phyloP scores from a whole-genome alignment of 1,140 invertebrate genomes.

The Sogatella furcifera region DNA sequence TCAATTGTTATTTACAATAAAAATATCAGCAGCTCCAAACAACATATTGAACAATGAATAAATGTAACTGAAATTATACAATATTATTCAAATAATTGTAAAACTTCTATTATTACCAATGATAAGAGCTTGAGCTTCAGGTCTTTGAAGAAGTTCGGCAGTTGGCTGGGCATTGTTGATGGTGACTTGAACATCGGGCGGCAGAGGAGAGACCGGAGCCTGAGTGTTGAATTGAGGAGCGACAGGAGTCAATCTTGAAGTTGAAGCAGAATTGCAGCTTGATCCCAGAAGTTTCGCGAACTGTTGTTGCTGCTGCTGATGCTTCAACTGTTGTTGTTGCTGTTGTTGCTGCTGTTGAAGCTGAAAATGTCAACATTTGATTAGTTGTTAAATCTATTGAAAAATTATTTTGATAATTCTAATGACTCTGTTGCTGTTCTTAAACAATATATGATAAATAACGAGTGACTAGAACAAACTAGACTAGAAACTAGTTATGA shows the following conservation, averaged over 20 bases:
- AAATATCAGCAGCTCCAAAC: no score
- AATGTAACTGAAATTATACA: no score
- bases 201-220: conserved; percentile 33
- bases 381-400: background rate
- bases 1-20: no score
- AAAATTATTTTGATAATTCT: no score
- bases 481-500: no score
- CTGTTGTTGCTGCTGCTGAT: conserved; percentile 35
- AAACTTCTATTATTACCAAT: conserved; percentile 43
- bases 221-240: conserved; percentile 12
- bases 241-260: conserved; percentile 7
- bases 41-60: no score
- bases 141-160: conserved; percentile 51
- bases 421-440: no score
- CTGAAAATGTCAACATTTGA: conserved; percentile 4
- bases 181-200: conserved; percentile 42
- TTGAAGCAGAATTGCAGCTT: conserved; percentile 4
- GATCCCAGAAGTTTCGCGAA: conserved; percentile 14
- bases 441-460: no score
- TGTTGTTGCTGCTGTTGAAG: conserved; percentile 28
- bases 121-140: conserved; percentile 61
- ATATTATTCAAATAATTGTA: no score
- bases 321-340: conserved; percentile 29
- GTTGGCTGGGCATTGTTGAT: conserved; percentile 38
- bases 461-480: no score